Evolutionary conservation across 2,797 vertebrate genomes (phyloP), one percentile per base, ranked within the genome.

Genomic region (Salarias fasciatus): DNA sequence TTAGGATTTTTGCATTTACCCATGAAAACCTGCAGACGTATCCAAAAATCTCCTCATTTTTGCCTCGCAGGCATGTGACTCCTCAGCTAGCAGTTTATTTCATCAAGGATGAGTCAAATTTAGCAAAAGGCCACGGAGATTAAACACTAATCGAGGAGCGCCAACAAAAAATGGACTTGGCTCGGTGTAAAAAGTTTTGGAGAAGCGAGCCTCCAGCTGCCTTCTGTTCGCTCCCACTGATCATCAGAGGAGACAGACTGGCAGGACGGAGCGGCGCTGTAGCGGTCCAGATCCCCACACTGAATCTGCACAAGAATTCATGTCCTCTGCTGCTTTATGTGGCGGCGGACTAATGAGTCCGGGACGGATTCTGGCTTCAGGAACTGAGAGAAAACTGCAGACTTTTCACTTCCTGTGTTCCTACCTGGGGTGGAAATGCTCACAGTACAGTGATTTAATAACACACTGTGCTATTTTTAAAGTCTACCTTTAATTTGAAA

Each of bases 211-310:
- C 47, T 79, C 61, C 59, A 51, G 72, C 70, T 76, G 73, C 83
- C 86, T 87, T 82, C 83, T 89, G 86, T 69, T 79, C 52, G 24
- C 67, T 7, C 44, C 77, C 64, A 84, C 82, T 84, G 84, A 85
- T 89, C 83, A 87, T 77, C 51, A 61, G 64, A 76, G 38, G 71
- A 56, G 66, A 75, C 69, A 50, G 77, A 80, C 83, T 83, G 85
- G 84, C 78, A 81, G 75, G 63, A 74, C 51, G 54, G 53, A 67
- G 65, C 12, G 61, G 40, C 43, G 56, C 15, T 49, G 63, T 46
- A 56, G 69, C 43, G 62, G 62, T 74, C 78, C 80, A 80, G 45
- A 54, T 79, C 68, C 56, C 44, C 63, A 52, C 58, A 69, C 67
- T 28, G 45, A 59, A 41, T 50, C 53, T 35, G 55, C 52, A 51